Base-by-base conservation (phyloP, 2,797 vertebrate genomes). In the Trichosurus vulpecula region DNA sequence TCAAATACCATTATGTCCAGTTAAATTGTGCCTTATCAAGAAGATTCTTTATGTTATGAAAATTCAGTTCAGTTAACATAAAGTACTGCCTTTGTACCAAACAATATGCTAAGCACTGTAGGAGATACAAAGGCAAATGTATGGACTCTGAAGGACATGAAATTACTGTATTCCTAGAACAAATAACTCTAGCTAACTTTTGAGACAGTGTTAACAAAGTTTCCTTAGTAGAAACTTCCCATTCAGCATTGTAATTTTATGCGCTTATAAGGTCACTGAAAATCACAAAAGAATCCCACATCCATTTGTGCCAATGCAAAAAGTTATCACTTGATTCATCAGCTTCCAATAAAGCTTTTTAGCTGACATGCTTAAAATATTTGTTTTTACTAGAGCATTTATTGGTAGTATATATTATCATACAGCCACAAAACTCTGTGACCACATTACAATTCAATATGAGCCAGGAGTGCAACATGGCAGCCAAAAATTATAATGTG, bases 161-260 rank as follows among this genome's bases (percentile, higher is more conserved):
- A 92, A 29, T 90, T 52, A 53, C 12, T 12, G 5, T 27, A 96
- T 81, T 95, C 4, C 53, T 14, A 16, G 54, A 19, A 14, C 19
- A 94, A 6, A 54, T 51, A 91, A 91, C 2, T 31, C 2, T 55
- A 61, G 47, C 90, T 19, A 95, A 91, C 53, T 25, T 19, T 90
- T 52, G 52, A 90, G 90, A 14, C 27, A 53, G 13, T 35, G 25
- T 9, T 93, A 25, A 52, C 51, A 97, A 96, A 30, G 0, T 92
- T 92, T 96, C 95, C 91, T 95, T 6, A 41, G 10, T 13, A 52
- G 95, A 11, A 25, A 96, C 22, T 96, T 61, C 92, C 96, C 6
- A 92, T 51, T 54, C 27, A 19, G 14, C 74, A 12, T 1, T 90
- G 81, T 5, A 91, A 35, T 94, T 95, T 95, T 41, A 91, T 81